Conservation (phyloP, 2,888 invertebrate species). For the Caenorhabditis sulstoni region DNA sequence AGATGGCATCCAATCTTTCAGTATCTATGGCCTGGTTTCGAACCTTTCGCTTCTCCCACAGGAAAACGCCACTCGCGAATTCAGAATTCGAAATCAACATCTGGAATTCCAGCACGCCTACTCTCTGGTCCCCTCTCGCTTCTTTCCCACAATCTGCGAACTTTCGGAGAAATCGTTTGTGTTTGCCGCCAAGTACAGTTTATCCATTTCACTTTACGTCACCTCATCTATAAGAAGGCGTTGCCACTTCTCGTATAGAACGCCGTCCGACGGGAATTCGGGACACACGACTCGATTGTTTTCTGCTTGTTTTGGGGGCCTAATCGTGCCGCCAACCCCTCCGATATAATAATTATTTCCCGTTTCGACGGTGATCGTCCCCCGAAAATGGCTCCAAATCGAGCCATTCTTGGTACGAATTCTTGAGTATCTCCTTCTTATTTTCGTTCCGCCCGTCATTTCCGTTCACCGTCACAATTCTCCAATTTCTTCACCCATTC, state of each 20-base stretch:
- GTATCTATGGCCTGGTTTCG: too few species aligned
- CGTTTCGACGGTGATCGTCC: slow-evolving; percentile 22
- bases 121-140: too few species aligned
- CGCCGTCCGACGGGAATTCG: background rate
- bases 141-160: too few species aligned
- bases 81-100: too few species aligned
- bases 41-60: too few species aligned
- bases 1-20: too few species aligned
- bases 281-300: slow-evolving; percentile 12
- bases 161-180: too few species aligned
- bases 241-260: background rate
- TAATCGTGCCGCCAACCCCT: background rate
- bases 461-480: background rate
- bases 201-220: too few species aligned
- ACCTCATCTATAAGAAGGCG: too few species aligned
- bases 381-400: background rate
- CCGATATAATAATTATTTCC: slow-evolving; percentile 30
- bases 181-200: too few species aligned
- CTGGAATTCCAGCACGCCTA: too few species aligned
- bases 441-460: background rate
- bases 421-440: slow-evolving; percentile 10
- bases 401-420: slow-evolving; percentile 20
- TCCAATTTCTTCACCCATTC: background rate
- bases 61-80: too few species aligned
- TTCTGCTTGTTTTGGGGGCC: slow-evolving; percentile 10